Base-by-base conservation (phyloP, 2,797 vertebrate species). In the Gymnocypris eckloni region DNA sequence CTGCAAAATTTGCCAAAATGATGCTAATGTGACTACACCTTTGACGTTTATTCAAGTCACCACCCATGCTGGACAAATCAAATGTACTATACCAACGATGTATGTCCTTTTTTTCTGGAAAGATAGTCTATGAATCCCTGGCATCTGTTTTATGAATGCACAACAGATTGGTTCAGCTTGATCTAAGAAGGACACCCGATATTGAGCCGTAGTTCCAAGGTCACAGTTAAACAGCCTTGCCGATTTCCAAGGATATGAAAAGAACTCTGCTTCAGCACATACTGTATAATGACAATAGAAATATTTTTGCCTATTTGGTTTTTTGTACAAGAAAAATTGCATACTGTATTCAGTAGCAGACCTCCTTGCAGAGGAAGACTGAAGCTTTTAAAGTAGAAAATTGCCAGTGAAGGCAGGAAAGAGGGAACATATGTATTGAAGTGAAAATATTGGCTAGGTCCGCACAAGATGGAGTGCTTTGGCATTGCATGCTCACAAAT, bases 371-470 rank as follows among this genome's bases (percentile, higher is more conserved):
- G 9, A 67, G 15, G 6, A 56, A 59, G 50, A 43, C 52, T n/a
- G 52, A 56, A 48, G 66, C 66, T 79, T 85, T 79, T 10, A 67
- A 71, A 28, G 20, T 43, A 16, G 4, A 70, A 70, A 77, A 70
- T 43, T 69, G 11, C 61, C 16, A 54, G 33, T 16, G 75, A 70
- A 78, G 33, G 25, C 18, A 61, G 18, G 18, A 69, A 79, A 59
- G 50, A 22, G 25, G 39, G 67, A 28, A 79, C 25, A 9, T 33
- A 84, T 20, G 25, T 45, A 48, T 22, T 45, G 25, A 59, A 79
- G 28, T 59, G 66, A 71, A 85, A 85, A 71, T 56, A 69, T 54
- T 2, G 2, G 11, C 48, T 70, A 56, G n/a, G 39, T 69, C 45
- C 2, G 2, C 22, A 33, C 1, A 13, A 28, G 37, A 69, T 52